phyloP scores from a whole-genome alignment of 2,113 vertebrate genomes.

The Etheostoma cragini region DNA sequence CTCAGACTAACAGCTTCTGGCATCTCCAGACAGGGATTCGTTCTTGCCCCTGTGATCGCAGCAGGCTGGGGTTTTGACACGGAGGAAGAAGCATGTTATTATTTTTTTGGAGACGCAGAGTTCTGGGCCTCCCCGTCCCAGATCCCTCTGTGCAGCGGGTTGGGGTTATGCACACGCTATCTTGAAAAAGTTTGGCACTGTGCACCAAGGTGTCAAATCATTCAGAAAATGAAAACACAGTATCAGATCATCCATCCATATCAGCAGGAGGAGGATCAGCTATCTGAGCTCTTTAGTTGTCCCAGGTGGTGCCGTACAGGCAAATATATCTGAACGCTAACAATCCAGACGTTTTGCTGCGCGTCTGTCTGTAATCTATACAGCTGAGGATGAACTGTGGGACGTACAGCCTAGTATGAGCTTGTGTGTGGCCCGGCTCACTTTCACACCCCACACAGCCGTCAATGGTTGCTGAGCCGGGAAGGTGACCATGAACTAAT shows the following conservation, averaged over 20 bases:
- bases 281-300: slow-evolving; percentile 51
- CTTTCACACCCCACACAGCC: slow-evolving; percentile 50
- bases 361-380: slow-evolving; percentile 40
- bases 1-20: slow-evolving; percentile 77
- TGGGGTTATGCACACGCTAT: slow-evolving; percentile 31
- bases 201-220: slow-evolving; percentile 36
- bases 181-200: slow-evolving; percentile 22
- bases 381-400: slow-evolving; percentile 35
- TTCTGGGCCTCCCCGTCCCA: slow-evolving; percentile 41
- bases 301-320: slow-evolving; percentile 34
- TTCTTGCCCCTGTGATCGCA: slow-evolving; percentile 73
- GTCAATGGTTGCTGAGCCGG: slow-evolving; percentile 46
- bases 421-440: slow-evolving; percentile 66
- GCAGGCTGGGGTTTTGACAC: slow-evolving; percentile 72
- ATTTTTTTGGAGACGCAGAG: slow-evolving; percentile 71
- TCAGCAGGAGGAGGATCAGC: slow-evolving; percentile 55
- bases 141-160: slow-evolving; percentile 41
- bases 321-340: slow-evolving; percentile 34
- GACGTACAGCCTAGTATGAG: slow-evolving; percentile 51
- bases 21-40: slow-evolving; percentile 78
- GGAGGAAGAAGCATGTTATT: slow-evolving; percentile 72
- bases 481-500: slow-evolving; percentile 81
- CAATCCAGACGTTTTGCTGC: slow-evolving; percentile 3
- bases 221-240: slow-evolving; percentile 41
- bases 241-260: slow-evolving; percentile 47